phyloP scores from a whole-genome alignment of 2,113 vertebrate species.

The Marmota monax region DNA sequence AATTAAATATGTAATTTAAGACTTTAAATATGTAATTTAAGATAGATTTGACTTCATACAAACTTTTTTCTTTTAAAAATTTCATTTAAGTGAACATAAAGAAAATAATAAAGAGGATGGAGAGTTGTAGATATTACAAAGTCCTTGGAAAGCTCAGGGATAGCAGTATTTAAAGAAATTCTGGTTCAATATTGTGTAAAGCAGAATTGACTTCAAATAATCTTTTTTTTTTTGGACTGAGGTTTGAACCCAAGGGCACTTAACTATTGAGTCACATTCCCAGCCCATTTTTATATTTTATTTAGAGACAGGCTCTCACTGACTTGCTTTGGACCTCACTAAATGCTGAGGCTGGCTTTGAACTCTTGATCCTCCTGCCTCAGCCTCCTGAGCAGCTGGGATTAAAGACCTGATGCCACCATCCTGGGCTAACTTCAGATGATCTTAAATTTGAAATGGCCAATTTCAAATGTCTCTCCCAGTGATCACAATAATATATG shows the following conservation, averaged over 20 bases:
- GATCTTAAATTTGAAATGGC: not conserved
- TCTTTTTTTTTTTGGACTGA: not conserved
- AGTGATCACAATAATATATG: not conserved
- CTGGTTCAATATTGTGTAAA: not conserved
- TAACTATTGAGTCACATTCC: too few species aligned
- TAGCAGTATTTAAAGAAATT: not conserved
- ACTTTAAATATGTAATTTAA: conserved; percentile 25
- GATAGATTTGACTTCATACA: not conserved
- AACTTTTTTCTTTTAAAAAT: not conserved
- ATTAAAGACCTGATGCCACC: too few species aligned
- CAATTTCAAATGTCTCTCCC: not conserved
- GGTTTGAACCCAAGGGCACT: too few species aligned
- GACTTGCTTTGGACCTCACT: too few species aligned
- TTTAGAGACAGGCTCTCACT: too few species aligned
- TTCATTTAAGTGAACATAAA: not conserved
- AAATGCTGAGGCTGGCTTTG: too few species aligned
- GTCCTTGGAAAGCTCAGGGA: not conserved
- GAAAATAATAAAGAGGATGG: not conserved
- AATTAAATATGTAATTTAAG: not conserved
- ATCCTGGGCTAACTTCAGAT: not conserved
- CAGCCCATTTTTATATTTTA: too few species aligned
- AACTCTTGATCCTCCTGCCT: too few species aligned
- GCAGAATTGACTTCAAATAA: not conserved
- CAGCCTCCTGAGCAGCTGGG: too few species aligned
- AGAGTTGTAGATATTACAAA: not conserved